phyloP scores from a whole-genome alignment of 2,888 invertebrate species.

The Andrena flavipes region DNA sequence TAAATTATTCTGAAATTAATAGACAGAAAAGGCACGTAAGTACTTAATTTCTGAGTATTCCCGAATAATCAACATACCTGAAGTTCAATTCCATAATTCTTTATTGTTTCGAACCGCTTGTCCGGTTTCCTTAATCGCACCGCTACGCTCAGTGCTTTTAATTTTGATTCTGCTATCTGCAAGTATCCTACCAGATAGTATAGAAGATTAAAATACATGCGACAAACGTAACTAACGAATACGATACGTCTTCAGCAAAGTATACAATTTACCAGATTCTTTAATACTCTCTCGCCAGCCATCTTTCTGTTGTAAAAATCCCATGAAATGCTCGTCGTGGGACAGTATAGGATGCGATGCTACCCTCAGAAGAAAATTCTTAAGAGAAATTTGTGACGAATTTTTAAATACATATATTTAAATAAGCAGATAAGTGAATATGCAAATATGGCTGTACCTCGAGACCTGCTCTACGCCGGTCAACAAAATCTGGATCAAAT shows the following conservation, averaged over 20 bases:
- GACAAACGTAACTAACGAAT: neutral
- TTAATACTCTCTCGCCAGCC: constrained; percentile 92
- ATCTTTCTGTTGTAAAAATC: constrained; percentile 92
- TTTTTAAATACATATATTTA: neutral
- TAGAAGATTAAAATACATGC: constrained; percentile 6
- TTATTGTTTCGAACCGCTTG: constrained; percentile 90
- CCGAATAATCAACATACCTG: constrained; percentile 85
- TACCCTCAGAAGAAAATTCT: constrained; percentile 91
- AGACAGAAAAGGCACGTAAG: neutral
- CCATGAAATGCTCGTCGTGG: constrained; percentile 91
- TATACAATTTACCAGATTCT: constrained; percentile 87
- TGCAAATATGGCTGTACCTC: constrained; percentile 86
- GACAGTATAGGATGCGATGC: constrained; percentile 91
- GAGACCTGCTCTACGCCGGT: constrained; percentile 92
- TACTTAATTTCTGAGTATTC: neutral
- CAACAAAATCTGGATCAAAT: constrained; percentile 93
- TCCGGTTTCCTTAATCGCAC: constrained; percentile 91
- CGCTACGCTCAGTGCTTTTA: constrained; percentile 91
- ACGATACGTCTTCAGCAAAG: neutral
- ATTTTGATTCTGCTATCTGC: constrained; percentile 91
- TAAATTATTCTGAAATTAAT: constrained; percentile 81
- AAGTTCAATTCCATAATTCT: constrained; percentile 91
- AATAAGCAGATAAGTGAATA: neutral
- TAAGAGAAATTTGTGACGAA: constrained; percentile 41
- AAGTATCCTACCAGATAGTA: constrained; percentile 87